Evolutionary conservation across 2,797 vertebrate genomes (phyloP), one percentile per base, ranked within the genome.

Genomic region (Muscicapa striata): DNA sequence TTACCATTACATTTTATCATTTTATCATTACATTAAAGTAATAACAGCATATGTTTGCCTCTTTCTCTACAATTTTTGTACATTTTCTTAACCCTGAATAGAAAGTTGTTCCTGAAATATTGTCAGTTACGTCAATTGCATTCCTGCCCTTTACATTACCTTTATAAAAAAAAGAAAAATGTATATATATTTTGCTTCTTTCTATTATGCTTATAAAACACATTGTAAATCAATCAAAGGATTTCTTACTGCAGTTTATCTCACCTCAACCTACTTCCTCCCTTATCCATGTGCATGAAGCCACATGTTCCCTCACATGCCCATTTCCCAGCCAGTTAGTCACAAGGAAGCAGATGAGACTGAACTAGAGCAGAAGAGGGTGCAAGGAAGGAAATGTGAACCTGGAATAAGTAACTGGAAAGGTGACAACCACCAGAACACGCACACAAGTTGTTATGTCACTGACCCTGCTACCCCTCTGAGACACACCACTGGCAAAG

Each of bases 301-400:
- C 57, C 16, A 64, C 15, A 49, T 0, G 3, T 2, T 63, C 21
- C 7, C 22, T 84, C 51, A 22, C 22, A 57, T 0, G 3, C 5
- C 5, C 5, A 2, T 74, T 89, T 81, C 32, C 51, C 46, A 77
- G 38, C 3, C 0, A 3, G 8, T 3, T 32, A 16, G 23, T 30
- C 43, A 38, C 5, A 3, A 84, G 29, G 34, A 84, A 32, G 36
- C 1, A 74, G 32, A 32, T 49, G 32, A 41, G 15, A 43, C 2
- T 32, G 32, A 72, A 24, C 22, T 58, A 26, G 34, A 36, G 23
- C 55, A 57, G n/a, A 34, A 58, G 12, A 67, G 12, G 58, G 8
- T 11, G 30, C 26, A 54, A 76, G 18, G 17, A 26, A 38, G 11
- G 34, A 93, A 61, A 84, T 5, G 6, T 26, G 15, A 73, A 80